These are phyloP conservation scores for Diarsia rubi DNA, from an alignment of 2,888 invertebrate genomes.

Conservation along the genomic window DNA sequence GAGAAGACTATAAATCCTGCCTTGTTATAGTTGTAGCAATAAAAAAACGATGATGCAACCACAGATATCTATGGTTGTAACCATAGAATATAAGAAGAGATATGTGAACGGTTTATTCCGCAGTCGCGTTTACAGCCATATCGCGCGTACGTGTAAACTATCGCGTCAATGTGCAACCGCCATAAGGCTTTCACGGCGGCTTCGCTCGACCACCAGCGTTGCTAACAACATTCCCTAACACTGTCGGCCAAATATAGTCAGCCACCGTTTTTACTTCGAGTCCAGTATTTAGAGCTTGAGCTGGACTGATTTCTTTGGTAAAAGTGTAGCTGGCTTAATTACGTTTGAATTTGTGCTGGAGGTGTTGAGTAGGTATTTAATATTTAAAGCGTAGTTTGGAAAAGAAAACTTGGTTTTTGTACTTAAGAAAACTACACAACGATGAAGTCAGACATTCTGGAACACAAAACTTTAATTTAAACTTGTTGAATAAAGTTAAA, in stretches of 20 bases:
- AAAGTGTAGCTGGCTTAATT: slow-evolving; percentile 35
- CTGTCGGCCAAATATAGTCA: slow-evolving; percentile 50
- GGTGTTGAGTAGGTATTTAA: slow-evolving; percentile 4
- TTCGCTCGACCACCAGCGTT: slow-evolving; percentile 47
- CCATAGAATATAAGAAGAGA: too few species aligned
- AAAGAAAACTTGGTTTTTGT: too few species aligned
- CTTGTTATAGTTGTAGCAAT: too few species aligned
- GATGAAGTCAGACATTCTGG: not conserved
- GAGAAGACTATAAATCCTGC: too few species aligned
- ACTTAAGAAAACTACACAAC: not conserved
- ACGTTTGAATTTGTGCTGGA: slow-evolving; percentile 1
- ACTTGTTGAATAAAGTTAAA: not conserved
- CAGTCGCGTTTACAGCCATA: slow-evolving; percentile 1
- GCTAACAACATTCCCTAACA: slow-evolving; percentile 51
- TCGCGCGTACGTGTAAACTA: slow-evolving; percentile 24
- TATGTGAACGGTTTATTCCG: too few species aligned
- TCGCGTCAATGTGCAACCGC: slow-evolving; percentile 22
- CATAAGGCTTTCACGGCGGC: slow-evolving; percentile 43
- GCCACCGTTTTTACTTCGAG: slow-evolving; percentile 46
- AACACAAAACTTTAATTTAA: not conserved
- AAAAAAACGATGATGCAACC: too few species aligned
- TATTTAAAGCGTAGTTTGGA: not conserved
- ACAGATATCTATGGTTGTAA: not conserved
- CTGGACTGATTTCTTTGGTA: slow-evolving; percentile 34
- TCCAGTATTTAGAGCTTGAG: slow-evolving; percentile 40